A percentile compares a stretch with the other conserved stretches of the same genome.
phyloP scores from a whole-genome alignment of 2,888 invertebrate genomes.

The Acleris laterana region DNA sequence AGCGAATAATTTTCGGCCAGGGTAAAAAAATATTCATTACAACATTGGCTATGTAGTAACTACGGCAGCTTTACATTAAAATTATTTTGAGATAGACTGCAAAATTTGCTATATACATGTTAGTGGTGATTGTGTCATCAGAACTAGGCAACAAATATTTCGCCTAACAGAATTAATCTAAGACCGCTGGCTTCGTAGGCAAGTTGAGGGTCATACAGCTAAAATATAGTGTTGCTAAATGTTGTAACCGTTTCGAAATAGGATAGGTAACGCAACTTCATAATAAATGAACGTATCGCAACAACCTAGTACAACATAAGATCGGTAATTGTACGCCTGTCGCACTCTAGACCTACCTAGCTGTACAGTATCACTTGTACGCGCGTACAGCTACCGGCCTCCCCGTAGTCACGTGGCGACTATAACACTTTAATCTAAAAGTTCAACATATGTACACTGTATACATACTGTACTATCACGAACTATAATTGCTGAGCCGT shows the following conservation, averaged over 20 bases:
- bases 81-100: too few species aligned
- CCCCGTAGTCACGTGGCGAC: conserved; percentile 5
- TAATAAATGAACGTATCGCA: not conserved
- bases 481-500: too few species aligned
- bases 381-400: conserved; percentile 56
- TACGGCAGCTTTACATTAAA: too few species aligned
- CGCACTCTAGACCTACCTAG: conserved; percentile 17
- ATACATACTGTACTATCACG: not conserved
- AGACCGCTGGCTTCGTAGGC: too few species aligned
- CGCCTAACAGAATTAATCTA: too few species aligned
- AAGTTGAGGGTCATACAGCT: too few species aligned
- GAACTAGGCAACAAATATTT: too few species aligned
- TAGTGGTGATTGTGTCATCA: too few species aligned
- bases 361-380: conserved; percentile 25
- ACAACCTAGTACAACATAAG: conserved; percentile 51
- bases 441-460: conserved; percentile 70
- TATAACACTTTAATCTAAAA: conserved; percentile 62
- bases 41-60: too few species aligned
- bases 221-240: not conserved
- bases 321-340: conserved; percentile 52
- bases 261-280: not conserved
- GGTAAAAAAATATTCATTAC: too few species aligned
- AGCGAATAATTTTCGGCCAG: too few species aligned
- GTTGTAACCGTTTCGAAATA: not conserved
- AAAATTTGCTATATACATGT: too few species aligned